phyloP scores from a whole-genome alignment of 2,113 vertebrate genomes.

The Seriola dumerili region DNA sequence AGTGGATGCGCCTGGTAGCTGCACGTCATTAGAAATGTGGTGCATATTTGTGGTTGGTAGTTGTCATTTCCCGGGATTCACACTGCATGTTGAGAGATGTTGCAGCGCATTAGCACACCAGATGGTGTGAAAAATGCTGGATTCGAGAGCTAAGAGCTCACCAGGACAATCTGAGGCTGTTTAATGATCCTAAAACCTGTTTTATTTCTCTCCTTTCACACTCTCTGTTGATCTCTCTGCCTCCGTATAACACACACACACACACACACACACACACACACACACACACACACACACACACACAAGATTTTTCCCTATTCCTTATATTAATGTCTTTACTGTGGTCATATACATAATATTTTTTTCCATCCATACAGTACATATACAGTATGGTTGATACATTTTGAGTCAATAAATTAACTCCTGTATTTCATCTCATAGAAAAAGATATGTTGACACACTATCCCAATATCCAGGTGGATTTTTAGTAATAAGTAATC shows the following conservation, averaged over 20 bases:
- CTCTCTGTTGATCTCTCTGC: neutral
- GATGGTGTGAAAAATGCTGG: conserved; percentile 56
- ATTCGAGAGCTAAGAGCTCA: conserved; percentile 40
- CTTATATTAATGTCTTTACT: too few species aligned
- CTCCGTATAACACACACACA: neutral
- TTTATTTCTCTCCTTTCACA: conserved; percentile 20
- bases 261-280: neutral
- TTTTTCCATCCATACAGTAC: too few species aligned
- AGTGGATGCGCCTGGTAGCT: conserved; percentile 58
- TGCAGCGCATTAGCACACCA: conserved; percentile 44
- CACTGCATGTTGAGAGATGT: conserved; percentile 24
- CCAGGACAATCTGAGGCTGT: conserved; percentile 36
- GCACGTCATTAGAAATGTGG: conserved; percentile 2
- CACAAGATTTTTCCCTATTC: too few species aligned
- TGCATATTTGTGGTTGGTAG: conserved; percentile 5
- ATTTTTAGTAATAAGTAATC: too few species aligned
- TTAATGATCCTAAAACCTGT: conserved; percentile 37
- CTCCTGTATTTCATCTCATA: too few species aligned
- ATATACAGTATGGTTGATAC: too few species aligned
- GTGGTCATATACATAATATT: neutral
- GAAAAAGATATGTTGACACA: too few species aligned
- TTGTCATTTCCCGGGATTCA: conserved; percentile 44
- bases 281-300: too few species aligned
- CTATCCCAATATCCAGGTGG: too few species aligned
- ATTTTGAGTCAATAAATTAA: too few species aligned